A percentile compares a stretch with the other conserved stretches of the same genome.
These are phyloP conservation scores for Neogale vison DNA, from an alignment of 2,113 vertebrate species.

Conservation along the genomic window DNA sequence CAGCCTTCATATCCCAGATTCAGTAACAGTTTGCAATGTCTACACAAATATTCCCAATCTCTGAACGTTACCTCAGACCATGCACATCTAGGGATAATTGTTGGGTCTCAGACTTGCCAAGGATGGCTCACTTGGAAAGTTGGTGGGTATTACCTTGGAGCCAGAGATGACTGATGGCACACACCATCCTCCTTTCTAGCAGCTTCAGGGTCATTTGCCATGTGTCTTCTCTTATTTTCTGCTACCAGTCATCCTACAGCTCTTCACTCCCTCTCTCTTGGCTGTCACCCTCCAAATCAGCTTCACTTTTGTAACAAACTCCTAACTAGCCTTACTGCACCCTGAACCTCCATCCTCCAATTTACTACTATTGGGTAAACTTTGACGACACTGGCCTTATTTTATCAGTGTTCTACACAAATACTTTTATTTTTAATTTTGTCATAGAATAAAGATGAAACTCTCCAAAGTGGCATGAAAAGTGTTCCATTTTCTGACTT, in stretches of 20 bases:
- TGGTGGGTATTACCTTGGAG: not conserved
- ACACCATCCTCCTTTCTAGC: not conserved
- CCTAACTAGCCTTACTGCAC: not conserved
- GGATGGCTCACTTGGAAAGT: not conserved
- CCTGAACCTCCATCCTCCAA: not conserved
- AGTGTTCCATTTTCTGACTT: not conserved
- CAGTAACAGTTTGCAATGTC: not conserved
- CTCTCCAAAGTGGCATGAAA: not conserved
- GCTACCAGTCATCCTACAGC: not conserved
- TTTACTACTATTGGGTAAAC: not conserved
- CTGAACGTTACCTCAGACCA: not conserved
- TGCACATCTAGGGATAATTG: not conserved
- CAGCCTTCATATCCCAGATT: not conserved
- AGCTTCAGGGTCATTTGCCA: not conserved
- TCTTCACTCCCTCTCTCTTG: not conserved
- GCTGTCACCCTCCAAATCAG: not conserved
- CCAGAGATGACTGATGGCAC: not conserved
- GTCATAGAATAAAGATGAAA: not conserved
- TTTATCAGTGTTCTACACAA: not conserved
- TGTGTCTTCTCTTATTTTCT: not conserved
- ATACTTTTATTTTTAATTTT: not conserved
- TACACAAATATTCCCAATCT: not conserved
- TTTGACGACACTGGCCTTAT: not conserved
- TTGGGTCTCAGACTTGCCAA: not conserved
- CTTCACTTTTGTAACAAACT: not conserved